A percentile compares a stretch with the other conserved stretches of the same genome.
Conservation (phyloP, 2,888 invertebrate genomes). For the Dione vanillae region DNA sequence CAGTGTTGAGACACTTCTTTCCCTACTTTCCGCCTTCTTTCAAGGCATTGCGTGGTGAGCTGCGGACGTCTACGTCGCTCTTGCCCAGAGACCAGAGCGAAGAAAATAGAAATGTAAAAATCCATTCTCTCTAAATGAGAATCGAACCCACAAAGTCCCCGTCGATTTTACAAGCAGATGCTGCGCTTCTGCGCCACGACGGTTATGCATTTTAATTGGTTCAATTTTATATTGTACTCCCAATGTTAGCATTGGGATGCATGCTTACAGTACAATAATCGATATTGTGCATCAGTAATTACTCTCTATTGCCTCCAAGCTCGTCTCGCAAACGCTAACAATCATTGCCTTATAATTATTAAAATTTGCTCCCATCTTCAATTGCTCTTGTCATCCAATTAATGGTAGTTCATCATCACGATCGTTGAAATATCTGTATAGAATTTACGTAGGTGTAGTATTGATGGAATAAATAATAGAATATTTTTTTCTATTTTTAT, state of each 20-base stretch:
- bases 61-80: too few species aligned
- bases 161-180: too few species aligned
- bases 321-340: slow-evolving; percentile 13
- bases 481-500: too few species aligned
- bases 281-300: slow-evolving; percentile 14
- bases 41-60: too few species aligned
- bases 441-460: background rate
- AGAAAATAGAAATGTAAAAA: too few species aligned
- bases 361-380: background rate
- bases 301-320: slow-evolving; percentile 6
- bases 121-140: too few species aligned
- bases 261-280: slow-evolving; percentile 4
- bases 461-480: background rate
- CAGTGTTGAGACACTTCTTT: too few species aligned
- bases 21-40: too few species aligned
- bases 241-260: background rate
- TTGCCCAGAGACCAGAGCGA: too few species aligned
- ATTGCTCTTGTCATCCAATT: slow-evolving; percentile 2
- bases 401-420: slow-evolving; percentile 8
- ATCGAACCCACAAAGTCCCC: too few species aligned
- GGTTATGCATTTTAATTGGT: slow-evolving; percentile 7
- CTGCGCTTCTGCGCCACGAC: too few species aligned
- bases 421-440: background rate
- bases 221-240: background rate
- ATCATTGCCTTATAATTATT: slow-evolving; percentile 20